These are phyloP conservation scores for Ptychadena robeensis DNA, from an alignment of 2,797 vertebrate genomes.

Conservation along the genomic window DNA sequence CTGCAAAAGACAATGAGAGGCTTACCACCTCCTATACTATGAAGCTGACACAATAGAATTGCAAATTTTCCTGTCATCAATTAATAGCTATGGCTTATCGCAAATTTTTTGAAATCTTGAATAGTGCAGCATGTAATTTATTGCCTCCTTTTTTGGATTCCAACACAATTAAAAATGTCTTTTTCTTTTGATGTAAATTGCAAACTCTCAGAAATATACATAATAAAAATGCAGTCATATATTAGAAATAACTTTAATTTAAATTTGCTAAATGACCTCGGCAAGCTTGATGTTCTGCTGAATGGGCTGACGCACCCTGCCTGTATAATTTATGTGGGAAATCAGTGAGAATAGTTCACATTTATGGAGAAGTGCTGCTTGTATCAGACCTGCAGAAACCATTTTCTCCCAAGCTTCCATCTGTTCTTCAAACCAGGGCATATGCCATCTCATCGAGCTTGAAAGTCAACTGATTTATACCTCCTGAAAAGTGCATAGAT, in stretches of 20 bases:
- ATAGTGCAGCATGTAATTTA: constrained; percentile 64
- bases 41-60: constrained; percentile 57
- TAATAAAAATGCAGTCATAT: constrained; percentile 67
- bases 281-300: constrained; percentile 76
- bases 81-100: constrained; percentile 65
- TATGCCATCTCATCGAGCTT: constrained; percentile 79
- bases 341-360: constrained; percentile 77
- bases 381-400: constrained; percentile 79
- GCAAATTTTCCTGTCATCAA: constrained; percentile 69
- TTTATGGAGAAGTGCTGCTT: constrained; percentile 77
- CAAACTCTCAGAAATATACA: constrained; percentile 64
- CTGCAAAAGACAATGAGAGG: constrained; percentile 61
- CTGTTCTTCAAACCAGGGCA: constrained; percentile 82
- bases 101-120: constrained; percentile 63
- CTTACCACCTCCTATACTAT: constrained; percentile 61
- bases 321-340: constrained; percentile 81
- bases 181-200: constrained; percentile 69
- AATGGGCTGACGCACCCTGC: constrained; percentile 75
- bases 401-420: constrained; percentile 81
- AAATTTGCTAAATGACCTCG: constrained; percentile 78
- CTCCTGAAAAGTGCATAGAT: constrained; percentile 75
- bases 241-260: constrained; percentile 76
- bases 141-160: constrained; percentile 43
- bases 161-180: constrained; percentile 63
- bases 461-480: constrained; percentile 80